These are phyloP conservation scores for Taurulus bubalis DNA, from an alignment of 2,113 vertebrate species.

Conservation along the genomic window DNA sequence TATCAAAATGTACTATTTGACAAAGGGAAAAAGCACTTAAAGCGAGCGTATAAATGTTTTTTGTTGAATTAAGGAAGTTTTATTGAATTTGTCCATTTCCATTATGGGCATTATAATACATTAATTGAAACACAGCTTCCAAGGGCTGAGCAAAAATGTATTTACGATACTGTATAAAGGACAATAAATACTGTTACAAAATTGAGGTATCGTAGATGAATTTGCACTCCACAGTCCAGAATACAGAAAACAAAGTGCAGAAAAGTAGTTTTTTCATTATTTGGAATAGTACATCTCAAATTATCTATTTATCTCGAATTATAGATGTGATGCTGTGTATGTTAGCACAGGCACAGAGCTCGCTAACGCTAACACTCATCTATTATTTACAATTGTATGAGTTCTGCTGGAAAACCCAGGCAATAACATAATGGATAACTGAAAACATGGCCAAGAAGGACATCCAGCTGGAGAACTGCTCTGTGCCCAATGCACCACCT, in stretches of 20 bases:
- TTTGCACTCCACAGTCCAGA: not conserved
- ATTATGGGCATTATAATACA: no score
- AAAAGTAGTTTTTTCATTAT: slow-evolving; percentile 3
- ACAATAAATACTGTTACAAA: not conserved
- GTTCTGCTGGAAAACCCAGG: not conserved
- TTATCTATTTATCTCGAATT: not conserved
- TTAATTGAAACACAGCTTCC: no score
- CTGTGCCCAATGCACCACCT: slow-evolving; percentile 3
- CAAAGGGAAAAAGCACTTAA: no score
- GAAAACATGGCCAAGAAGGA: slow-evolving; percentile 4
- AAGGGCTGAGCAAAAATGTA: not conserved
- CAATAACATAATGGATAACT: not conserved
- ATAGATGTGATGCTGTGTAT: slow-evolving; percentile 4
- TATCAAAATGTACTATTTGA: no score
- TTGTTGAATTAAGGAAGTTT: no score
- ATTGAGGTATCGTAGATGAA: not conserved
- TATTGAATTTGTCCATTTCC: no score
- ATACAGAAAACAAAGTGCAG: not conserved
- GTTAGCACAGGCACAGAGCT: not conserved
- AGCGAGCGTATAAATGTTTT: no score
- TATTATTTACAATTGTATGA: slow-evolving; percentile 25
- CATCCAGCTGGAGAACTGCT: not conserved
- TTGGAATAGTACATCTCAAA: not conserved
- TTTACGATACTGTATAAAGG: not conserved
- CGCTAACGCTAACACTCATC: slow-evolving; percentile 16